phyloP scores from a whole-genome alignment of 2,113 vertebrate species.

The Puffinus mauretanicus region DNA sequence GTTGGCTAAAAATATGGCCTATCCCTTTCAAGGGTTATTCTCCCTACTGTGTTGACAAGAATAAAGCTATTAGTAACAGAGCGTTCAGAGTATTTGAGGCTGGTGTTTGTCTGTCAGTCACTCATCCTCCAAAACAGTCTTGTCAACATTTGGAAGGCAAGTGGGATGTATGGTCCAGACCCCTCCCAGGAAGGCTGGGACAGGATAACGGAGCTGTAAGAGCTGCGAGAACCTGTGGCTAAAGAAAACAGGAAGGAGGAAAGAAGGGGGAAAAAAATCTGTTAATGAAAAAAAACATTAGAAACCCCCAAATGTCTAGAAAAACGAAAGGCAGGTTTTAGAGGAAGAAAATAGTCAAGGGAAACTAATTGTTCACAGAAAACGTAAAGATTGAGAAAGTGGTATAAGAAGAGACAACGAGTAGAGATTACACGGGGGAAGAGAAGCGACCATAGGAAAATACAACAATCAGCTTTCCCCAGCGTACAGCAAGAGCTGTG shows the following conservation, averaged over 20 bases:
- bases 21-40: conserved; percentile 24
- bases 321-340: background rate
- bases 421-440: background rate
- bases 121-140: conserved; percentile 7
- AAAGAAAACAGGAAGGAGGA: background rate
- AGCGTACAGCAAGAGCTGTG: background rate
- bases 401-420: background rate
- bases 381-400: background rate
- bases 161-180: background rate
- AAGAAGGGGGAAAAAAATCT: background rate
- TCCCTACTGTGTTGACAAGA: conserved; percentile 29
- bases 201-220: background rate
- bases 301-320: background rate
- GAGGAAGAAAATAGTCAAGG: background rate
- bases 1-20: conserved; percentile 52
- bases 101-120: conserved; percentile 58
- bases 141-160: conserved; percentile 50
- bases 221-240: background rate
- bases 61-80: conserved; percentile 36
- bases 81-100: conserved; percentile 23
- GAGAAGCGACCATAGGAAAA: background rate
- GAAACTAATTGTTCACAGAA: background rate
- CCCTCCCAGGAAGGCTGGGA: background rate
- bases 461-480: background rate
- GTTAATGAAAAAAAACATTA: background rate